Base-by-base conservation (phyloP, 2,888 invertebrate genomes). In the Sarcophaga variegata region DNA sequence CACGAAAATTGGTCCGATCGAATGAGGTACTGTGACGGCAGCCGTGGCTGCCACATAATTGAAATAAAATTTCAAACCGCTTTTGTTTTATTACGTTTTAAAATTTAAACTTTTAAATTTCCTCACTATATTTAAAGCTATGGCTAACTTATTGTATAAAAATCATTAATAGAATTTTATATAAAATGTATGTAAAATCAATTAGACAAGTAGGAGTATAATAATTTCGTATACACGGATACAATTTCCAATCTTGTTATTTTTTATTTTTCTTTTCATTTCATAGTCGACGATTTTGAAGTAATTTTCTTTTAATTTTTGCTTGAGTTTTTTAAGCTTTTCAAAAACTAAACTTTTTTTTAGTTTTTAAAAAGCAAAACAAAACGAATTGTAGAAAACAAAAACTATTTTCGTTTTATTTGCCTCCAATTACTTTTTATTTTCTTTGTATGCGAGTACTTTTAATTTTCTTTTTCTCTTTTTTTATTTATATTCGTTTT, bases 401-500 rank as follows among this genome's bases (percentile, higher is more conserved):
- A 62, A 69, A 25, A 66, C 64, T 1, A 47, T 45, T 49, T 47
- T 49, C 1, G 71, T 14, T 59, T 63, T 64, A 70, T 22, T 67
- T 47, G n/a, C 47, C 17, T 45, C 37, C 3, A 47, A 27, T 49
- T 60, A 37, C 37, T 77, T 14, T 59, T 70, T 70, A 70, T 25
- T 69, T 54, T 49, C 49, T 49, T 49, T 67, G 4, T 37, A 37
- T 37, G 37, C 6, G 6, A 27, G 63, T 75, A 27, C 60, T 62
- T 64, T 49, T 60, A 49, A 12, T 25, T 74, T 17, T n/a, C 3
- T 22, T n/a, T 62, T 60, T 62, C 11, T 63, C 47, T 37, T 62
- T 20, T 63, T 66, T 54, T 62, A 47, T 66, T 20, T 76, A 80
- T 78, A 59, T 63, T 75, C 60, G 75, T 76, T 79, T 70, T 79